A percentile compares a stretch with the other conserved stretches of the same genome.
Conservation (phyloP, 2,113 vertebrate species). For the Polypterus bichir region DNA sequence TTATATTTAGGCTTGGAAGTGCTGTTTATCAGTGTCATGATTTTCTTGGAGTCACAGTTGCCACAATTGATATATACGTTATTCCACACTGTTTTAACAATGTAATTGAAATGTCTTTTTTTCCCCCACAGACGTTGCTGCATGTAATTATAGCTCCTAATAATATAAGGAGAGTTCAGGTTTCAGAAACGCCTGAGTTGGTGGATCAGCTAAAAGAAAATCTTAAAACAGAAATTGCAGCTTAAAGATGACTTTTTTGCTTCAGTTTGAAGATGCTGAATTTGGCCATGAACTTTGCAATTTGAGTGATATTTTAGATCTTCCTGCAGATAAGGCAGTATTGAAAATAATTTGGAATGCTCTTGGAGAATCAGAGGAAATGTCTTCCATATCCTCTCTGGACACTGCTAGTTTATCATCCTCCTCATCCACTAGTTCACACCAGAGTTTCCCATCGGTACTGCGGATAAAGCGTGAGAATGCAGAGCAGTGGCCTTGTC, state of each 20-base stretch:
- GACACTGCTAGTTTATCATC: conserved; percentile 5
- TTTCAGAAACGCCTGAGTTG: too few species aligned
- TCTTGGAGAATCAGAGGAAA: neutral
- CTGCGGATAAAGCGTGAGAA: neutral
- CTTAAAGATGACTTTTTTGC: conserved; percentile 15
- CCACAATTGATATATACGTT: too few species aligned
- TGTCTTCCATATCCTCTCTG: neutral
- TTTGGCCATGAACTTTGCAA: conserved; percentile 16
- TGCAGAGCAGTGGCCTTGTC: conserved; percentile 13
- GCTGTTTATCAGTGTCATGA: too few species aligned
- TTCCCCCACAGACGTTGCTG: neutral
- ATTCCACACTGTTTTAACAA: neutral
- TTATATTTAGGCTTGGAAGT: too few species aligned
- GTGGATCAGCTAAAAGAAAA: conserved; percentile 1
- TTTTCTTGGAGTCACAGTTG: too few species aligned
- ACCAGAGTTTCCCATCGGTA: too few species aligned
- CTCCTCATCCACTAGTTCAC: neutral
- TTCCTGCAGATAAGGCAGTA: conserved; percentile 4
- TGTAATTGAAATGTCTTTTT: neutral
- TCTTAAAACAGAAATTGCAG: conserved; percentile 1
- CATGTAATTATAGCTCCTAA: conserved; percentile 9
- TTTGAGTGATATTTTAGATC: conserved; percentile 11
- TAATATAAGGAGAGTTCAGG: conserved; percentile 9
- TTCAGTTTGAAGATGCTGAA: conserved; percentile 20
- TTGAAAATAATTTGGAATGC: conserved; percentile 7